These are phyloP conservation scores for Alosa alosa DNA, from an alignment of 2,113 vertebrate genomes.

Conservation along the genomic window DNA sequence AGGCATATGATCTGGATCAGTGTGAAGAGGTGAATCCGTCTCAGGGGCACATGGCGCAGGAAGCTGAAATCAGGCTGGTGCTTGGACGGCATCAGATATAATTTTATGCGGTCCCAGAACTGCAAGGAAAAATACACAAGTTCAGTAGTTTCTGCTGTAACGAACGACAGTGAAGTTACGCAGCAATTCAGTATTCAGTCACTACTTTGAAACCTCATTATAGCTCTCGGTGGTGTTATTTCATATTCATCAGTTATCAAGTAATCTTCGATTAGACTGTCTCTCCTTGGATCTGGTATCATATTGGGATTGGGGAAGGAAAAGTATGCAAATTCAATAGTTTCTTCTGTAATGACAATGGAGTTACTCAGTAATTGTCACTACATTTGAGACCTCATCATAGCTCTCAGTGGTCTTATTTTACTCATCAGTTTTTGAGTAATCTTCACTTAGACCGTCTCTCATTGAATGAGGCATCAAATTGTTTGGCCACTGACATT, in stretches of 20 bases:
- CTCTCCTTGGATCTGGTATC: background rate
- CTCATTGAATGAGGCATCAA: background rate
- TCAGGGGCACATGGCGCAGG: slow-evolving; percentile 88
- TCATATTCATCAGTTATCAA: background rate
- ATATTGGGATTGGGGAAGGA: background rate
- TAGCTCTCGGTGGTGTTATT: background rate
- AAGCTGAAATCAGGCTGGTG: slow-evolving; percentile 91
- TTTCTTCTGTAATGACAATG: background rate
- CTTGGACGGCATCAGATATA: slow-evolving; percentile 96
- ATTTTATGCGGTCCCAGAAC: slow-evolving; percentile 97
- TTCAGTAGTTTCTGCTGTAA: background rate
- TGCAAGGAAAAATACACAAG: slow-evolving; percentile 44
- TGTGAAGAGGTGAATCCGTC: slow-evolving; percentile 91
- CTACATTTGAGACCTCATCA: background rate
- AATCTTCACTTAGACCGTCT: background rate
- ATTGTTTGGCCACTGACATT: background rate
- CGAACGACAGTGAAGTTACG: background rate
- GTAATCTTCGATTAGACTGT: background rate
- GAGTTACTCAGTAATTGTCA: background rate
- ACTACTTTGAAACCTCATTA: background rate
- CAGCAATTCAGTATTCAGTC: background rate
- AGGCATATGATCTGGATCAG: slow-evolving; percentile 87
- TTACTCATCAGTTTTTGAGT: background rate
- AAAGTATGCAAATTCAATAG: background rate
- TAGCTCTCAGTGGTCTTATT: too few species aligned